These are phyloP conservation scores for Girardinus metallicus DNA, from an alignment of 2,797 vertebrate species.

Conservation along the genomic window DNA sequence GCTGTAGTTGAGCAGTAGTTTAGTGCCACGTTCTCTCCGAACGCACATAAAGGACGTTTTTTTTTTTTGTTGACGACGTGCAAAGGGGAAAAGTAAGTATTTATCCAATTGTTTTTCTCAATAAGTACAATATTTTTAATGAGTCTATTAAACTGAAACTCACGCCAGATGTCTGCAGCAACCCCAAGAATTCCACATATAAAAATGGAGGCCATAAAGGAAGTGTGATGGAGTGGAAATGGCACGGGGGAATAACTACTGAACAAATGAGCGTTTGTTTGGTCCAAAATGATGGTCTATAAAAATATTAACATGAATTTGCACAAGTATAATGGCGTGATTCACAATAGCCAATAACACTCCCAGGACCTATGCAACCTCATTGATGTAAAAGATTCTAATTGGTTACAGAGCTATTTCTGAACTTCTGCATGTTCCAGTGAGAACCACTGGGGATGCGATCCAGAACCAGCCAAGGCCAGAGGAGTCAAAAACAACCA, in stretches of 20 bases:
- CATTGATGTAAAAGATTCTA: background rate
- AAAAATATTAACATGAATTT: background rate
- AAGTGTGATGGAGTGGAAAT: background rate
- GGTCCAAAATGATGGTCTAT: background rate
- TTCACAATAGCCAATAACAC: background rate
- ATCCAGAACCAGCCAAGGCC: background rate
- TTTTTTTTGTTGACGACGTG: background rate
- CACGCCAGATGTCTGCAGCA: background rate
- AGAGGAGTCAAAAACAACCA: background rate
- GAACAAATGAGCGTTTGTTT: background rate
- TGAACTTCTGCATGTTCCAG: background rate
- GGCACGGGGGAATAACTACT: background rate
- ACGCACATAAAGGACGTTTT: background rate
- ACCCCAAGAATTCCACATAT: background rate
- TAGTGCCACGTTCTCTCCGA: conserved; percentile 26
- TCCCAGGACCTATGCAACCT: background rate
- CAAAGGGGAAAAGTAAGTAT: background rate
- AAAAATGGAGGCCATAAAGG: background rate
- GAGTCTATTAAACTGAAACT: background rate
- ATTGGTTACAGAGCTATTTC: background rate
- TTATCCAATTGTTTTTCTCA: background rate
- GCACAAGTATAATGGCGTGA: background rate
- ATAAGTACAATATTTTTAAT: background rate
- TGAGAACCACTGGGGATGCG: background rate
- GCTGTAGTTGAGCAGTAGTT: conserved; percentile 38